These are phyloP conservation scores for Aphaenogaster rudis DNA, from an alignment of 1,140 invertebrate genomes.

Conservation along the genomic window DNA sequence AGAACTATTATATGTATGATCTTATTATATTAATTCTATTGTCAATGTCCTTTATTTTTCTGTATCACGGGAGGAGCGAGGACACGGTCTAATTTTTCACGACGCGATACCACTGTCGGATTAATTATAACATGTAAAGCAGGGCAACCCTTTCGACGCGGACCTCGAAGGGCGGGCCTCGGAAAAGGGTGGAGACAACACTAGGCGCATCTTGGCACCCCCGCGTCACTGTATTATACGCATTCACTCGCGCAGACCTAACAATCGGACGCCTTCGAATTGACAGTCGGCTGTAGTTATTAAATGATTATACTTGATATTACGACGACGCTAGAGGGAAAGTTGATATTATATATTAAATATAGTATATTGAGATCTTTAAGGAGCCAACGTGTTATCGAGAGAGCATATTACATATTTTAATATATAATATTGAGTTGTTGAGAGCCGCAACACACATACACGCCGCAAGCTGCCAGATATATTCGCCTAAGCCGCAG, in stretches of 20 bases:
- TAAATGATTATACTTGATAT: slow-evolving; percentile 36
- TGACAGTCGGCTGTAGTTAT: slow-evolving; percentile 24
- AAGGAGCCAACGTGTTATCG: slow-evolving; percentile 40
- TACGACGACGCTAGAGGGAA: slow-evolving; percentile 5
- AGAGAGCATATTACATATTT: slow-evolving; percentile 46
- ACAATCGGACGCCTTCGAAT: slow-evolving; percentile 45
- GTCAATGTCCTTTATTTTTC: neutral
- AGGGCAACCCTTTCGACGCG: neutral
- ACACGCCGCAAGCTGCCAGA: slow-evolving; percentile 24
- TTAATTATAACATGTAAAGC: slow-evolving; percentile 20
- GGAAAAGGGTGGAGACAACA: slow-evolving; percentile 21
- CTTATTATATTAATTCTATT: too few species aligned
- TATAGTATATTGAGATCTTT: slow-evolving; percentile 63
- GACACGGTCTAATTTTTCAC: slow-evolving; percentile 5
- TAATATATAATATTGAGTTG: slow-evolving; percentile 57
- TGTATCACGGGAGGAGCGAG: neutral
- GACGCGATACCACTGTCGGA: slow-evolving; percentile 13
- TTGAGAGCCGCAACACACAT: slow-evolving; percentile 25
- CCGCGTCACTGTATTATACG: slow-evolving; percentile 54
- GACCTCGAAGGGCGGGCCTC: neutral
- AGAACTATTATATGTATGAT: too few species aligned
- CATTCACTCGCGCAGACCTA: slow-evolving; percentile 48
- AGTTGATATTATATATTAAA: slow-evolving; percentile 63
- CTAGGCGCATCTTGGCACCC: slow-evolving; percentile 29
- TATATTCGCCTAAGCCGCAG: slow-evolving; percentile 2